Evolutionary conservation across 2,888 invertebrate species (phyloP).

Genomic region (Chironomus tentans): DNA sequence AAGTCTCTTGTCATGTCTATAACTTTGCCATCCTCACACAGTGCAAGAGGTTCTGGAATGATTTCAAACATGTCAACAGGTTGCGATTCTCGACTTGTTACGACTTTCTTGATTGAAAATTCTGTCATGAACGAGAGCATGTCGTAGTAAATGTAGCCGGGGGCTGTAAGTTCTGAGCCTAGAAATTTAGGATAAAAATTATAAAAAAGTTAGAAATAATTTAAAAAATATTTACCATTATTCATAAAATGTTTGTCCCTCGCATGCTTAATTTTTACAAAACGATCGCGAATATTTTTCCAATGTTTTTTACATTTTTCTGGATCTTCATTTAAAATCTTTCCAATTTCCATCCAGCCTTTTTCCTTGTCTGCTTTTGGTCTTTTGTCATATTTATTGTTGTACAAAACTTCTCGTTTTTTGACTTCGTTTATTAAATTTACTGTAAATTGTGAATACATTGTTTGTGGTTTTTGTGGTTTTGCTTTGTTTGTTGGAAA

Average conservation of each 20-base stretch:
- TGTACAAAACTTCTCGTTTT: slow-evolving; percentile 3
- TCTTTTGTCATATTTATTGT: slow-evolving; percentile 10
- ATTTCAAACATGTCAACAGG: background rate
- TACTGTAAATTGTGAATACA: background rate
- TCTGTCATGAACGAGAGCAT: background rate
- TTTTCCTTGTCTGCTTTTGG: slow-evolving; percentile 5
- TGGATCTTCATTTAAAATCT: background rate
- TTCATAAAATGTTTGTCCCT: background rate
- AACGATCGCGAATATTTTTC: slow-evolving; percentile 16
- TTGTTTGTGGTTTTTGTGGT: background rate
- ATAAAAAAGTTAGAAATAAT: background rate
- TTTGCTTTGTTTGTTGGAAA: too few relatives aligned
- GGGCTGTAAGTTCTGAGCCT: background rate
- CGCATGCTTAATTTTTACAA: slow-evolving; percentile 9
- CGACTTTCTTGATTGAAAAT: slow-evolving; percentile 6
- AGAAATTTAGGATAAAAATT: background rate
- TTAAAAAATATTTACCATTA: background rate
- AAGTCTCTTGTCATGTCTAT: background rate
- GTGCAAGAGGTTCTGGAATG: background rate
- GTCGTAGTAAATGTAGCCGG: slow-evolving; percentile 14
- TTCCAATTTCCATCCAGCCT: background rate
- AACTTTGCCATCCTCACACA: background rate
- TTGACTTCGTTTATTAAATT: slow-evolving; percentile 7
- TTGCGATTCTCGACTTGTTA: background rate
- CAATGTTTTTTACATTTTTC: slow-evolving; percentile 9